Conservation (phyloP, 2,113 vertebrate species). For the Aphelocoma coerulescens region DNA sequence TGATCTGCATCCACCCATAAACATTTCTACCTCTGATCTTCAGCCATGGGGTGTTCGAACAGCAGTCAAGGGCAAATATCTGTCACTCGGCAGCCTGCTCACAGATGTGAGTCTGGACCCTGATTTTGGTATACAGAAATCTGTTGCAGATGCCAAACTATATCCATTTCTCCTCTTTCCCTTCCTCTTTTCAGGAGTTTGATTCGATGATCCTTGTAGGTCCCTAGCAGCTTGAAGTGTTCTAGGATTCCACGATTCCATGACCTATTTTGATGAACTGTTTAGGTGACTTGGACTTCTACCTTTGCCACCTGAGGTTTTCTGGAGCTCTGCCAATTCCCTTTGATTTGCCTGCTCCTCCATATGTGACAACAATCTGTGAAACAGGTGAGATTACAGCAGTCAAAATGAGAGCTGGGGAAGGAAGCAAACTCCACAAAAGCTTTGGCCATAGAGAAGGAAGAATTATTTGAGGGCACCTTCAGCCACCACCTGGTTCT, state of each 20-base stretch:
- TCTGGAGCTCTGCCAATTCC: background rate
- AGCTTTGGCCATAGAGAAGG: background rate
- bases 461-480: background rate
- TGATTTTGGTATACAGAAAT: background rate
- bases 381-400: background rate
- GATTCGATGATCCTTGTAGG: background rate
- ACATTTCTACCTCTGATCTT: background rate
- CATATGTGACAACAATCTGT: background rate
- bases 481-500: background rate
- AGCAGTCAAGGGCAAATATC: background rate
- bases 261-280: background rate
- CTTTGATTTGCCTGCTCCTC: background rate
- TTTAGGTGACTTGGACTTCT: background rate
- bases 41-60: rapidly evolving
- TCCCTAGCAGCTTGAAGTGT: background rate
- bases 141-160: background rate
- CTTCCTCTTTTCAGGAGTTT: rapidly evolving
- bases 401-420: background rate
- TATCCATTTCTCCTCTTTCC: background rate
- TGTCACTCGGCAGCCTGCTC: background rate
- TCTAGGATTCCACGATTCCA: background rate
- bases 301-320: background rate
- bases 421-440: background rate
- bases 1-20: background rate
- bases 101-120: background rate